Base-by-base conservation (phyloP, 2,797 vertebrate species). In the Chelmon rostratus region DNA sequence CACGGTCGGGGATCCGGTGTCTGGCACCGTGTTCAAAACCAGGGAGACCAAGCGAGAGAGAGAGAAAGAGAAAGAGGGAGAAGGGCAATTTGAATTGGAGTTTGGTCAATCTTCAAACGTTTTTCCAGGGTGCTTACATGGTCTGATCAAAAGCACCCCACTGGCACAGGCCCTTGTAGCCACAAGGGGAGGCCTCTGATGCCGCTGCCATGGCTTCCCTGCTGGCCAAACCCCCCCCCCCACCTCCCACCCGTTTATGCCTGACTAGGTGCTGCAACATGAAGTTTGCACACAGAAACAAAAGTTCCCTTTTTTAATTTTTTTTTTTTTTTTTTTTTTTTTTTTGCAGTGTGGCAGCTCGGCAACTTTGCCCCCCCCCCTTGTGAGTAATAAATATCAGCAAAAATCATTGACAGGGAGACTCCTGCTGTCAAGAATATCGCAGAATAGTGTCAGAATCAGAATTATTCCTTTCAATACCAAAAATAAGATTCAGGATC, bases 101-200 rank as follows among this genome's bases (percentile, higher is more conserved):
- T 91, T 93, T 93, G 93, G 91, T 94, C 90, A 89, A 54, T 86
- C 91, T 93, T 94, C 90, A 93, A 94, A 91, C 84, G 19, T 76
- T 92, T 92, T 92, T 92, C 68, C 86, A 79, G 88, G 86, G 78
- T 81, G 88, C 89, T 92, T 90, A 92, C 92, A 91, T 85, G 86
- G 86, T 76, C 79, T 69, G 87, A 94, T 94, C 92, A 94, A 94
- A 94, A 88, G 91, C 77, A 19, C 82, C 89, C 85, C 76, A 19
- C 86, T 94, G 92, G 91, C 92, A 84, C 63, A 13, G 70, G 81
- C 74, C 74, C 89, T 84, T 73, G 85, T 80, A 75, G 89, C 91
- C 88, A 76, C 82, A 73, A 90, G 87, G 76, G 86, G 79, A 86
- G 59, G 78, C 88, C 78, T 93, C 88, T 90, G 90, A 91, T 91